Conservation (phyloP, 1,140 invertebrate genomes). For the Teleopsis dalmanni region DNA sequence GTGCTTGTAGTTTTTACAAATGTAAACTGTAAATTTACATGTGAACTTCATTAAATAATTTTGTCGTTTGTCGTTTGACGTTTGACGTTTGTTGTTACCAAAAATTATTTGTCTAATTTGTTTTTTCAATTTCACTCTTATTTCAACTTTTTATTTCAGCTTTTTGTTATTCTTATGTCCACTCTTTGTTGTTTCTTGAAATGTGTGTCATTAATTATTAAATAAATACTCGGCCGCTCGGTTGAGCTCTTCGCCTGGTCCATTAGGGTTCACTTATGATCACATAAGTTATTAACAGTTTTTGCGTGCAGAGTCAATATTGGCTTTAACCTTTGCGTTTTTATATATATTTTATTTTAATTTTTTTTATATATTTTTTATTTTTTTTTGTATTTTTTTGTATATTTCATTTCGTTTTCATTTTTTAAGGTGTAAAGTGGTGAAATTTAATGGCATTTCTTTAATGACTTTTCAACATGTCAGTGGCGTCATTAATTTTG, state of each 20-base stretch:
- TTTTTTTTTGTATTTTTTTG: not conserved
- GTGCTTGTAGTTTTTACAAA: too few species aligned
- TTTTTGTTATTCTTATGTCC: conserved; percentile 13
- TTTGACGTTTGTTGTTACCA: conserved; percentile 4
- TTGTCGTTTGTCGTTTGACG: not conserved
- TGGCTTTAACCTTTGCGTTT: too few species aligned
- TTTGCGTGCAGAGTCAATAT: too few species aligned
- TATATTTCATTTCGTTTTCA: not conserved
- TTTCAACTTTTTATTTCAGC: conserved; percentile 8
- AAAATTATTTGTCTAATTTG: not conserved
- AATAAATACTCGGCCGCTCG: conserved; percentile 17
- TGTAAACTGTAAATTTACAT: not conserved
- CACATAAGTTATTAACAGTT: too few species aligned
- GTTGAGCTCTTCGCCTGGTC: too few species aligned
- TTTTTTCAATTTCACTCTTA: conserved; percentile 34
- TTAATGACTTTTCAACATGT: too few species aligned
- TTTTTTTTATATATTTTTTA: not conserved
- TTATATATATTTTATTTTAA: not conserved
- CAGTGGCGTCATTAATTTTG: too few species aligned
- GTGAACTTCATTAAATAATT: not conserved
- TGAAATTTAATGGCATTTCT: not conserved
- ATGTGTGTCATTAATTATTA: conserved; percentile 38
- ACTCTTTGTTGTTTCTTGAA: conserved; percentile 13
- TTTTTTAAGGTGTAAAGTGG: not conserved
- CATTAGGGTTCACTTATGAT: too few species aligned